A percentile compares a stretch with the other conserved stretches of the same genome.
phyloP scores from a whole-genome alignment of 2,113 vertebrate genomes.

The Pipra filicauda region DNA sequence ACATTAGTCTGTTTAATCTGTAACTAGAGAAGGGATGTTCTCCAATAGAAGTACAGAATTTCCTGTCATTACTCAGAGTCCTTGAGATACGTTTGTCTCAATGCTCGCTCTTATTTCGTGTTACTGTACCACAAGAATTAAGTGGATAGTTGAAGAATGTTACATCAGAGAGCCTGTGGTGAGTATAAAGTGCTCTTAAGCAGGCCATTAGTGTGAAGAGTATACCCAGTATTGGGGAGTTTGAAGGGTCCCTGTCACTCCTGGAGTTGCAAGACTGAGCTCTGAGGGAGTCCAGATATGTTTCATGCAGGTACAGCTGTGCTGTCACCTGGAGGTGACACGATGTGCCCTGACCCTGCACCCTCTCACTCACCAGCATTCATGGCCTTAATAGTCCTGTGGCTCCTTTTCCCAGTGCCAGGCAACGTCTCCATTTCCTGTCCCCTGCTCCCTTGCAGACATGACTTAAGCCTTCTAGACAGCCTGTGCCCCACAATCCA shows the following conservation, averaged over 20 bases:
- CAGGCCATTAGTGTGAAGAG: background rate
- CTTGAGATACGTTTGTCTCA: background rate
- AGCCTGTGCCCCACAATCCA: conserved; percentile 21
- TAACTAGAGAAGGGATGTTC: background rate
- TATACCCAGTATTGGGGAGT: background rate
- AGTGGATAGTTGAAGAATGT: background rate
- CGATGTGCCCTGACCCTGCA: background rate
- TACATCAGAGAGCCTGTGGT: background rate
- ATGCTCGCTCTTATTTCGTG: background rate
- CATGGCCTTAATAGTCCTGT: background rate
- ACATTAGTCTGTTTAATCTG: background rate
- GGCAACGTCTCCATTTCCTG: conserved; percentile 4
- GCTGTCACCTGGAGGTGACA: background rate
- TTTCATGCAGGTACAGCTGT: background rate
- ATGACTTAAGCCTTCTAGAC: conserved; percentile 62
- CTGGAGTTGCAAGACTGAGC: background rate
- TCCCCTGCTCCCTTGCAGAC: conserved; percentile 56
- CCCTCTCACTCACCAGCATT: background rate
- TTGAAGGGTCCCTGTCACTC: background rate
- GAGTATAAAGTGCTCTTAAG: background rate
- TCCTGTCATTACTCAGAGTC: background rate
- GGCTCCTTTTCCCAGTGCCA: background rate
- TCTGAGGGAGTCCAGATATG: background rate
- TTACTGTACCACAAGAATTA: background rate
- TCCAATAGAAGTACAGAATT: background rate